Evolutionary conservation across 2,113 vertebrate genomes (phyloP).

Genomic region (Dascyllus trimaculatus): DNA sequence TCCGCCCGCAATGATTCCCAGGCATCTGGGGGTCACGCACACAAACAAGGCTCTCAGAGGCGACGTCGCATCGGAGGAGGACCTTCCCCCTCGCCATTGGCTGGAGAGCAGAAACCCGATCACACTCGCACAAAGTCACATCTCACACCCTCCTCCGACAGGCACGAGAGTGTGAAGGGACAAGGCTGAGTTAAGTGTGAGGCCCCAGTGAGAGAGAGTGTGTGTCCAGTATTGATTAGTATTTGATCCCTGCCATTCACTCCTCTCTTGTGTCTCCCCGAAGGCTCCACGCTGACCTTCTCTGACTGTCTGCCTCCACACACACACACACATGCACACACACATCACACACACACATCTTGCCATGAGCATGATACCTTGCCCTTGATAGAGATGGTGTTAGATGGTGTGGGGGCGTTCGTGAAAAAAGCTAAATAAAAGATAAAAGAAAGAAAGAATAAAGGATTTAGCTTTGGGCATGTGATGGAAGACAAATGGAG

Average conservation of each 20-base stretch:
- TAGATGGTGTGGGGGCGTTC: slow-evolving; percentile 52
- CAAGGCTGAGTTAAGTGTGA: slow-evolving; percentile 64
- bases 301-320: slow-evolving; percentile 54
- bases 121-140: slow-evolving; percentile 29
- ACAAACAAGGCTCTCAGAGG: slow-evolving; percentile 51
- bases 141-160: slow-evolving; percentile 4
- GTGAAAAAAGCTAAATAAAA: slow-evolving; percentile 32
- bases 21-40: slow-evolving; percentile 73
- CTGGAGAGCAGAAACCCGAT: slow-evolving; percentile 63
- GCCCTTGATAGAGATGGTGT: slow-evolving; percentile 67
- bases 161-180: slow-evolving; percentile 67
- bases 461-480: slow-evolving; percentile 74
- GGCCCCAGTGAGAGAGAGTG: slow-evolving; percentile 41
- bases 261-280: slow-evolving; percentile 67
- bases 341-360: slow-evolving; percentile 25
- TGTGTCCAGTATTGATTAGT: slow-evolving; percentile 75
- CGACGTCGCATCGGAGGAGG: slow-evolving; percentile 54
- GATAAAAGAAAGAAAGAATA: slow-evolving; percentile 49
- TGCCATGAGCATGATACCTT: slow-evolving; percentile 55
- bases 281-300: slow-evolving; percentile 75
- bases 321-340: slow-evolving; percentile 18
- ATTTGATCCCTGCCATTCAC: slow-evolving; percentile 77
- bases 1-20: slow-evolving; percentile 71
- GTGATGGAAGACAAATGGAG: slow-evolving; percentile 75
- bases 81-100: slow-evolving; percentile 35